These are phyloP conservation scores for Sceloporus tristichus DNA, from an alignment of 2,113 vertebrate genomes.

Conservation along the genomic window DNA sequence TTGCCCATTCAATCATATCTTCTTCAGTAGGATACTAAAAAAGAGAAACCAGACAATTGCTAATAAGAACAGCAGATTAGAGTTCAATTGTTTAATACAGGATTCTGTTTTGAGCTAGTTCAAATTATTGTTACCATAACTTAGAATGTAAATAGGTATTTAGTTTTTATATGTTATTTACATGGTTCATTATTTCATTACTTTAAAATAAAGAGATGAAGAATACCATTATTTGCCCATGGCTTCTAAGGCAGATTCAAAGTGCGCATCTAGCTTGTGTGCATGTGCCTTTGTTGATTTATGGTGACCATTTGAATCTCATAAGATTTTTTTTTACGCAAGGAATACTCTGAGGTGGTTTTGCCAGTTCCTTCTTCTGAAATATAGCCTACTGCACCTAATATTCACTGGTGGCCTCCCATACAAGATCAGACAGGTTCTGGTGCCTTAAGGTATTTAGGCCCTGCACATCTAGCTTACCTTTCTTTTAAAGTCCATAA, in stretches of 20 bases:
- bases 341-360: no score
- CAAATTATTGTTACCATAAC: constrained; percentile 1
- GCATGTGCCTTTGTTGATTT: no score
- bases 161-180: background rate
- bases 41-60: constrained; percentile 63
- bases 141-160: background rate
- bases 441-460: no score
- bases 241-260: background rate
- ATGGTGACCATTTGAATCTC: no score
- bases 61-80: constrained; percentile 9
- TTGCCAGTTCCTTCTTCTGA: no score
- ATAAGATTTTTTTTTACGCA: no score
- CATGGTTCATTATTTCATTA: background rate
- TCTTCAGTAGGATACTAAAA: constrained; percentile 96
- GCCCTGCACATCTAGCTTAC: constrained; percentile 32
- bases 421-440: no score
- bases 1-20: constrained; percentile 99
- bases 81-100: background rate
- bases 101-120: constrained; percentile 4
- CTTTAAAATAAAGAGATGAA: background rate
- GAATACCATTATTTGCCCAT: background rate
- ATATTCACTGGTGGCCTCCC: no score
- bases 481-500: no score
- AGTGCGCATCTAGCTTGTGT: background rate
- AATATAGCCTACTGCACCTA: no score